Conservation (phyloP, 2,113 vertebrate species). For the Pachyramphus minor region DNA sequence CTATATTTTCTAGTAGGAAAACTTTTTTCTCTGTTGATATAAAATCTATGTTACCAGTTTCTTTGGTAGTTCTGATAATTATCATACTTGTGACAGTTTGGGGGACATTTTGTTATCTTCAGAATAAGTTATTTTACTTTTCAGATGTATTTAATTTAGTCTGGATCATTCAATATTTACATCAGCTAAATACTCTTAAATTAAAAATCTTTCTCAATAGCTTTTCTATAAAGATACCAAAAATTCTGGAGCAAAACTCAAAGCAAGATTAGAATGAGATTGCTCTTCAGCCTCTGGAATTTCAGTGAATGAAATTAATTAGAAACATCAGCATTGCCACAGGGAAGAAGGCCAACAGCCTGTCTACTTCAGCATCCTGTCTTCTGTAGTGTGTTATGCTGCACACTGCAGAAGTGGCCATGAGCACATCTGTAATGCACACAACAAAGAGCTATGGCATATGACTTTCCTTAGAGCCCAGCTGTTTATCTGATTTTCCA, state of each 20-base stretch:
- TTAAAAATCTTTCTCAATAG: neutral
- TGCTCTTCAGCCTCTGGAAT: slow-evolving; percentile 6
- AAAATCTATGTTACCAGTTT: neutral
- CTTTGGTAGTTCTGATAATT: neutral
- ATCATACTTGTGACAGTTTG: neutral
- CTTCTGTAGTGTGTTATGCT: neutral
- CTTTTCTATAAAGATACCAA: neutral
- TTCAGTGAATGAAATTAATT: slow-evolving; percentile 45
- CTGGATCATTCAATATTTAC: neutral
- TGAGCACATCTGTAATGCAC: neutral
- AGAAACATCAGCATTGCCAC: slow-evolving; percentile 31
- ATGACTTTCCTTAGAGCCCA: neutral
- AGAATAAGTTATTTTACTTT: neutral
- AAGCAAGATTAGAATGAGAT: neutral
- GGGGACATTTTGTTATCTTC: neutral
- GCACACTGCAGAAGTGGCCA: neutral
- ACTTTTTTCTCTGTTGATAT: neutral
- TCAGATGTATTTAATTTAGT: slow-evolving; percentile 3
- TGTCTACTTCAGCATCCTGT: slow-evolving; percentile 50
- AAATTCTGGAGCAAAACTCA: slow-evolving; percentile 15
- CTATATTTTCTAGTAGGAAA: neutral
- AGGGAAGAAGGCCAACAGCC: neutral
- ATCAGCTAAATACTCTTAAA: slow-evolving; percentile 7
- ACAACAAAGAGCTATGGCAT: neutral
- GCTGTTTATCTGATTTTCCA: neutral